Evolutionary conservation across 2,113 vertebrate species (phyloP).

Genomic region (Boulengeromyrus knoepffleri): DNA sequence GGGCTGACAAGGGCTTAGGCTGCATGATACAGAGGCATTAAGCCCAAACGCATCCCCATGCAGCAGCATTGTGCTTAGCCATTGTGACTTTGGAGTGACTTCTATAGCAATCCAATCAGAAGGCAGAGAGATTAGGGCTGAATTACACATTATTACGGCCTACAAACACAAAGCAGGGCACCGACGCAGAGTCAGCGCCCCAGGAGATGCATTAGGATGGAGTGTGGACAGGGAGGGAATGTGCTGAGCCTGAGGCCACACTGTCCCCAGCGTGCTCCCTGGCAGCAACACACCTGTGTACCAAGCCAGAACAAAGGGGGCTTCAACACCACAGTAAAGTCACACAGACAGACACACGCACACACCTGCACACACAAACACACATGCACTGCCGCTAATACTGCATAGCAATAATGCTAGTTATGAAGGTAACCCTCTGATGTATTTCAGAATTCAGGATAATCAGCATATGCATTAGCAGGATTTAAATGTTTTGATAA

Average conservation of each 20-base stretch:
- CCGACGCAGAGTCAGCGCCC: not conserved
- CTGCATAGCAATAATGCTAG: not conserved
- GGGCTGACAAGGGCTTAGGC: constrained; percentile 71
- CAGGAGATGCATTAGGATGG: not conserved
- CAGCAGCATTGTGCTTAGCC: constrained; percentile 59
- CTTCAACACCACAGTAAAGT: not conserved
- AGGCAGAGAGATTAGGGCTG: constrained; percentile 64
- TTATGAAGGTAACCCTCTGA: not conserved
- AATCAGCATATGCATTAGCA: not conserved
- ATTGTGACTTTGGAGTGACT: constrained; percentile 69
- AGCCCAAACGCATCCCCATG: constrained; percentile 66
- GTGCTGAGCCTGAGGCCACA: not conserved
- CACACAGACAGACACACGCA: not conserved
- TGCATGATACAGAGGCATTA: constrained; percentile 65
- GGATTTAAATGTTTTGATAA: not conserved
- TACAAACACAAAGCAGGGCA: constrained; percentile 31
- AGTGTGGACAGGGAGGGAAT: not conserved
- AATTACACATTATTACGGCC: constrained; percentile 64
- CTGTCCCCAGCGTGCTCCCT: not conserved
- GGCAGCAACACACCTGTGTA: not conserved
- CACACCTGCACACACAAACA: not conserved
- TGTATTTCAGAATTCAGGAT: not conserved
- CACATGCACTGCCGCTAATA: not conserved
- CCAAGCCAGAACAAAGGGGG: not conserved
- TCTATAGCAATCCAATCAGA: constrained; percentile 70